Percentiles rank a stretch among this genome's conserved stretches.
These are phyloP conservation scores for Dinoponera quadriceps DNA, from an alignment of 1,140 invertebrate genomes.

Conservation along the genomic window DNA sequence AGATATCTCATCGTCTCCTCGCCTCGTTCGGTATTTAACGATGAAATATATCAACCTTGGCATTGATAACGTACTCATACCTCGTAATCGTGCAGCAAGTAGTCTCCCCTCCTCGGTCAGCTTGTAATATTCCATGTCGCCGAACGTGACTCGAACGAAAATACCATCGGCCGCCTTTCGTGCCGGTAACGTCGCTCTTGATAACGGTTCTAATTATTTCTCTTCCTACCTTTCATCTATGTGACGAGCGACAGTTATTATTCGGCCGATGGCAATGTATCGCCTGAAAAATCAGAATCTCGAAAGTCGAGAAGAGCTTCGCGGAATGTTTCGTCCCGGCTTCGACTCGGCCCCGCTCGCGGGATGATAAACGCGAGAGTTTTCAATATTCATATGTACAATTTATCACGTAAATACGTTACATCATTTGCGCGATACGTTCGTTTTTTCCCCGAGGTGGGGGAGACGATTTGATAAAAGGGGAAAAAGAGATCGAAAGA, in stretches of 20 bases:
- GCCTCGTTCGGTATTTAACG: neutral
- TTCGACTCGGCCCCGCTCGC: too few species aligned
- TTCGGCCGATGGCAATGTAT: neutral
- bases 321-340: too few species aligned
- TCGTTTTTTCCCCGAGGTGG: too few species aligned
- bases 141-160: slow-evolving; percentile 27
- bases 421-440: too few species aligned
- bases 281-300: too few species aligned
- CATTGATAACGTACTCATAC: slow-evolving; percentile 1
- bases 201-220: too few species aligned
- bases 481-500: too few species aligned
- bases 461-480: too few species aligned
- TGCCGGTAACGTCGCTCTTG: neutral
- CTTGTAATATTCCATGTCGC: slow-evolving; percentile 38
- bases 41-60: slow-evolving; percentile 3
- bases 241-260: neutral
- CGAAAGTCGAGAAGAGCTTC: too few species aligned
- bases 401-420: too few species aligned
- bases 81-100: neutral
- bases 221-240: neutral
- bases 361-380: too few species aligned
- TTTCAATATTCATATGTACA: too few species aligned
- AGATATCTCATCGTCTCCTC: neutral
- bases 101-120: slow-evolving; percentile 13
- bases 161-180: neutral